These are phyloP conservation scores for Cheirogaleus major DNA, from an alignment of 2,797 vertebrate genomes.

Conservation along the genomic window DNA sequence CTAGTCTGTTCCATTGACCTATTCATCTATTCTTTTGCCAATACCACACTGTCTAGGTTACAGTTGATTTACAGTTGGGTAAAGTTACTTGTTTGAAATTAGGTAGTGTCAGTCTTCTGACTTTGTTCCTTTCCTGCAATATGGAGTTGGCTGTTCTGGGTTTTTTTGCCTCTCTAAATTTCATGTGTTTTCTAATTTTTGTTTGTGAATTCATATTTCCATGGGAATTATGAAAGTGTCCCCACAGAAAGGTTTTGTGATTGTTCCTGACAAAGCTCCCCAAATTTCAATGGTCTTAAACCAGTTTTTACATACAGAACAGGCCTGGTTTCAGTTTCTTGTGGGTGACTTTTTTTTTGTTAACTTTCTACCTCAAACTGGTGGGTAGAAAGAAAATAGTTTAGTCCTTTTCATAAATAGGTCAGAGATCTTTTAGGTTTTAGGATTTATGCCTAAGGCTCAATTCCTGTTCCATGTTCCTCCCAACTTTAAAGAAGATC, in stretches of 20 bases:
- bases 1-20: too few species aligned
- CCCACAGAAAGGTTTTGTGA: not conserved
- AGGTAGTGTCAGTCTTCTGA: not conserved
- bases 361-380: not conserved
- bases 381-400: not conserved
- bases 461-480: not conserved
- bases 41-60: too few species aligned
- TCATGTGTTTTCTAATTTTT: not conserved
- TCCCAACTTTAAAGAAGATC: not conserved
- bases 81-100: not conserved
- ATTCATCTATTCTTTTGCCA: too few species aligned
- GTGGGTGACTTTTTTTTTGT: not conserved
- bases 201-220: not conserved
- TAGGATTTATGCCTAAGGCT: not conserved
- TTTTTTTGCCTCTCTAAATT: not conserved
- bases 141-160: too few species aligned
- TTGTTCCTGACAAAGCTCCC: not conserved
- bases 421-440: not conserved
- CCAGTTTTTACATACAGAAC: not conserved
- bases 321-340: not conserved
- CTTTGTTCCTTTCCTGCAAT: too few species aligned
- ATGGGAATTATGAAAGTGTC: not conserved
- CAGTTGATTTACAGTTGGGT: too few species aligned
- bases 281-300: not conserved
- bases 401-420: not conserved